These are phyloP conservation scores for Lacerta agilis DNA, from an alignment of 2,797 vertebrate species.

Conservation along the genomic window DNA sequence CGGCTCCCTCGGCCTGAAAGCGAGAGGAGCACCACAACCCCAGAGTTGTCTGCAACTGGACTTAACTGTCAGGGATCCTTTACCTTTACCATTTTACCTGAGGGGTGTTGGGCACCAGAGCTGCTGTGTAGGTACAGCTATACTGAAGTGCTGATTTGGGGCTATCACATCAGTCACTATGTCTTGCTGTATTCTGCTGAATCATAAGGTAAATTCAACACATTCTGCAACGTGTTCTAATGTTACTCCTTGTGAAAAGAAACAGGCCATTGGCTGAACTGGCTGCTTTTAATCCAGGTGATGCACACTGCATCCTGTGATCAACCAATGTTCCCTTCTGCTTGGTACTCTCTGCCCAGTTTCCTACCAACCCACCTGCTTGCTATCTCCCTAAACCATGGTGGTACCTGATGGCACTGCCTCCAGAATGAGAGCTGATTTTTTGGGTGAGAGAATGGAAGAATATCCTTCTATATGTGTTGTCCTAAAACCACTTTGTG, in stretches of 20 bases:
- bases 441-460: too few species aligned
- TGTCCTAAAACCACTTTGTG: too few species aligned
- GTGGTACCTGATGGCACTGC: too few species aligned
- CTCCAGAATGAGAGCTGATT: too few species aligned
- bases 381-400: background rate
- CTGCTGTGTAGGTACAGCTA: background rate
- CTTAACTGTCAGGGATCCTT: too few species aligned
- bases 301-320: background rate
- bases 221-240: too few species aligned
- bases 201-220: background rate
- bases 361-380: background rate
- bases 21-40: too few species aligned
- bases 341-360: background rate
- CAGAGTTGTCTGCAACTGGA: too few species aligned
- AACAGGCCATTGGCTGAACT: background rate
- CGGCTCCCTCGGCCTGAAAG: too few species aligned
- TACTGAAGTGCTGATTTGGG: background rate
- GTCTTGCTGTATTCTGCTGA: background rate
- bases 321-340: too few species aligned
- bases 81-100: too few species aligned
- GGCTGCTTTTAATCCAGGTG: background rate
- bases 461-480: too few species aligned
- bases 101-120: background rate
- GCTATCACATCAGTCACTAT: background rate
- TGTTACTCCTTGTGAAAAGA: background rate